Percentiles rank a stretch among this genome's conserved stretches.
Conservation (phyloP, 2,888 invertebrate species). For the Mystacides longicornis region DNA sequence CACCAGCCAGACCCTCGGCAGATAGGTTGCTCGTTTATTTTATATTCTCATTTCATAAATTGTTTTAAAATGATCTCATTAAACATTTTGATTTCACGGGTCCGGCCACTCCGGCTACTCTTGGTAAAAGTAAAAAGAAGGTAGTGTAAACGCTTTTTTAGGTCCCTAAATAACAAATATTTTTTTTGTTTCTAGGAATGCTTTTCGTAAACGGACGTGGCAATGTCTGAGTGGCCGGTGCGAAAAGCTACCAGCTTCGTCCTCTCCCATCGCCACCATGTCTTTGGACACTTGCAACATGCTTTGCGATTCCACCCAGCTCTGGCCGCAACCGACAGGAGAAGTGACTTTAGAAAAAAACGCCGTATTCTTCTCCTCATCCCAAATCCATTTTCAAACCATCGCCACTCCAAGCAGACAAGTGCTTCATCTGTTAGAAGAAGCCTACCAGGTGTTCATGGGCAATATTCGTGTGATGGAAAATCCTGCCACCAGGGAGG, state of each 20-base stretch:
- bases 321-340: conserved; percentile 77
- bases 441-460: conserved; percentile 47
- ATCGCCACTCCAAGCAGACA: conserved; percentile 36
- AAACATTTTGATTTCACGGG: conserved; percentile 35
- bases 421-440: conserved; percentile 37
- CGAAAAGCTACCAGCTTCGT: conserved; percentile 48
- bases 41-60: background rate
- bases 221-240: conserved; percentile 62
- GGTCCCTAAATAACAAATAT: too few species aligned
- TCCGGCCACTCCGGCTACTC: conserved; percentile 43
- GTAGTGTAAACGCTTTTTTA: too few species aligned
- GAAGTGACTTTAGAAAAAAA: conserved; percentile 58
- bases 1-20: conserved; percentile 36
- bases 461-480: conserved; percentile 46
- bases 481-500: conserved; percentile 36
- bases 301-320: conserved; percentile 64
- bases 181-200: conserved; percentile 37
- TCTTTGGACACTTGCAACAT: conserved; percentile 70
- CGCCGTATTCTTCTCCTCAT: conserved; percentile 52
- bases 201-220: conserved; percentile 67
- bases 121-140: too few species aligned
- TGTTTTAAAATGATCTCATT: background rate
- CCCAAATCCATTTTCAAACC: conserved; percentile 45
- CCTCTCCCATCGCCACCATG: conserved; percentile 38
- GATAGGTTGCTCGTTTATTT: conserved; percentile 8